A percentile compares a stretch with the other conserved stretches of the same genome.
Evolutionary conservation across 2,113 vertebrate species (phyloP).

Genomic region (Saccopteryx leptura): DNA sequence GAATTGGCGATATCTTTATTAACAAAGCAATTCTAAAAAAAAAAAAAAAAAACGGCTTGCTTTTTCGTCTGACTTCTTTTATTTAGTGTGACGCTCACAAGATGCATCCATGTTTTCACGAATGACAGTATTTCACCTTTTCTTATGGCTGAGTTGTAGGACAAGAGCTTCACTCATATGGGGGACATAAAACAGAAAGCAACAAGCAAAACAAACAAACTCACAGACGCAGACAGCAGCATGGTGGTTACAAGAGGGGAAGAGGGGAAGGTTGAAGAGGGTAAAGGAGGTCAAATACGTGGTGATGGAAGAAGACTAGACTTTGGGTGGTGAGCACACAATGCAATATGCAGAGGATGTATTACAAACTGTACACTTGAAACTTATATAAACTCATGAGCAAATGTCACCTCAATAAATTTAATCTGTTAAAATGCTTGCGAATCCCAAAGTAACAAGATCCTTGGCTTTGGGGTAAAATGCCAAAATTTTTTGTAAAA

Average conservation of each 20-base stretch:
- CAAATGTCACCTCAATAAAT: neutral
- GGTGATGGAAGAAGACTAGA: neutral
- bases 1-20: neutral
- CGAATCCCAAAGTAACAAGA: neutral
- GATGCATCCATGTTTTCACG: neutral
- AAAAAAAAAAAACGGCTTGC: neutral
- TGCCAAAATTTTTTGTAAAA: neutral
- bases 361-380: neutral
- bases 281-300: neutral
- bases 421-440: neutral
- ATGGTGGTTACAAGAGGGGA: neutral
- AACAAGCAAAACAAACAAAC: neutral
- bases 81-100: neutral
- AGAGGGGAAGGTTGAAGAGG: neutral
- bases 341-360: neutral
- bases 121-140: neutral
- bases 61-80: neutral
- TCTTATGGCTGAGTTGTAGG: neutral
- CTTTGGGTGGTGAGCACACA: neutral
- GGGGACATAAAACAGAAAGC: neutral
- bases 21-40: constrained; percentile 8
- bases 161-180: neutral
- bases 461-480: neutral
- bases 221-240: neutral
- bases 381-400: neutral